Evolutionary conservation across 2,113 vertebrate species (phyloP), one percentile per base, ranked within the genome.

Genomic region (Anolis sagrei): DNA sequence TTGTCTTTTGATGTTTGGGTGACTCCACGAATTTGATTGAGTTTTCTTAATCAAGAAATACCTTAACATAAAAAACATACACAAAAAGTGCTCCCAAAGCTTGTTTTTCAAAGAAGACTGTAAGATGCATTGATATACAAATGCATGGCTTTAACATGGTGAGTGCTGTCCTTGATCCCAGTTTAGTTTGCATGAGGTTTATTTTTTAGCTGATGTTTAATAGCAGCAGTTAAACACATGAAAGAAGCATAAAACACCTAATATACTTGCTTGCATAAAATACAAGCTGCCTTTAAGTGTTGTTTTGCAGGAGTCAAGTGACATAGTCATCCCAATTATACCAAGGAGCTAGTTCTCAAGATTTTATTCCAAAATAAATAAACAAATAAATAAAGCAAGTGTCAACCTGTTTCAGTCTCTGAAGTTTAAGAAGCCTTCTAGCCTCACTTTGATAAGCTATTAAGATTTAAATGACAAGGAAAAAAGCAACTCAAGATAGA

Each of bases 391-490:
- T 58, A 58, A 58, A 58, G 93, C 39, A 87, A 89, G 79, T 81
- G 0, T 81, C 89, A 90, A 87, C 90, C 14, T 69, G 10, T n/a
- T 73, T 5, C 64, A 13, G 61, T 84, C 25, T 78, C 7, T 62
- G 1, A 44, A 66, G 75, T 83, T 25, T 87, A 36, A 72, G 27
- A 83, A 73, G 18, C 74, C 51, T 90, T 51, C 84, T 84, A 88
- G 76, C 70, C 21, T 77, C 64, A 39, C 34, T 87, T 88, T 54
- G 81, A 92, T 93, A 86, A 93, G 70, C 79, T 93, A 62, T 66
- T 79, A 93, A 93, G 88, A 94, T 84, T 84, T 89, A 92, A 92
- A 92, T 1, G 5, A 92, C 90, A 91, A 95, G 90, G 27, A 25
- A 89, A 93, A 94, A 89, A 25, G 68, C 83, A 92, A 90, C 92